These are phyloP conservation scores for Napeogenes sylphis DNA, from an alignment of 2,888 invertebrate species.

Conservation along the genomic window DNA sequence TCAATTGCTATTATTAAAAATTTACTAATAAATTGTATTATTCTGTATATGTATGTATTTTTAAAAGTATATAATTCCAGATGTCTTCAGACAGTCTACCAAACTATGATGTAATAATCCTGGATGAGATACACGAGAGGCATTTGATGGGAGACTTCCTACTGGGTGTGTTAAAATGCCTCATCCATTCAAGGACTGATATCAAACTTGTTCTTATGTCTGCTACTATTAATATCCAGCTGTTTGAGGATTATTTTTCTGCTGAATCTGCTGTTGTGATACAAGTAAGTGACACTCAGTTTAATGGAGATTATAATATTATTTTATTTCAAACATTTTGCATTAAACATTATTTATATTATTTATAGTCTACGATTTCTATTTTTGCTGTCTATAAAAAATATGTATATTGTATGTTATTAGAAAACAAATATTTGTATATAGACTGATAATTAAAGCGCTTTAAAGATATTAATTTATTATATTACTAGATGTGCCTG, in stretches of 20 bases:
- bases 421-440: too few relatives aligned
- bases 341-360: too few relatives aligned
- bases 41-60: conserved; percentile 5
- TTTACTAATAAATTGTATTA: neutral
- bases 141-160: conserved; percentile 97
- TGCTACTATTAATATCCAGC: conserved; percentile 97
- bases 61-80: conserved; percentile 62
- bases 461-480: too few relatives aligned
- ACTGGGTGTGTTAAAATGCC: conserved; percentile 94
- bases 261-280: conserved; percentile 88
- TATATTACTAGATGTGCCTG: too few relatives aligned
- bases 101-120: conserved; percentile 93
- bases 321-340: neutral
- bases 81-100: conserved; percentile 89
- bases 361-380: neutral
- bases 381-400: too few relatives aligned
- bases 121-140: conserved; percentile 98
- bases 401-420: too few relatives aligned
- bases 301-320: neutral
- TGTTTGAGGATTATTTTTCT: conserved; percentile 94
- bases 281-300: conserved; percentile 73
- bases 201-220: conserved; percentile 98
- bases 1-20: too few relatives aligned
- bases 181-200: conserved; percentile 86
- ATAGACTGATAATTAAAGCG: too few relatives aligned